Base-by-base conservation (phyloP, 2,113 vertebrate genomes). In the Pimephales promelas region DNA sequence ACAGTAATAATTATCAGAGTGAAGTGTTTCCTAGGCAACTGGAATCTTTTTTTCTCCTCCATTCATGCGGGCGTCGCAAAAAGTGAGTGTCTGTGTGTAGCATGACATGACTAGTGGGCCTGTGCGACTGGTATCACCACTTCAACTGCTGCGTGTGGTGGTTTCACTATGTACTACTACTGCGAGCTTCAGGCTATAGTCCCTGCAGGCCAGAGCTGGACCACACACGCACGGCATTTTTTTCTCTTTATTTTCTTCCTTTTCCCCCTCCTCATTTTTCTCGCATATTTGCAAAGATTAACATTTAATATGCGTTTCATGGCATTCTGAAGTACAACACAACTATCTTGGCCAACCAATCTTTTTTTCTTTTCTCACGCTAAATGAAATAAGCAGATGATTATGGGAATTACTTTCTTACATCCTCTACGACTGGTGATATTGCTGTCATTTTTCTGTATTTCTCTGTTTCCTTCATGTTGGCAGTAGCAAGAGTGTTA, bases 1-100 rank as follows among this genome's bases (percentile, higher is more conserved):
- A 97, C 96, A 95, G 96, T 97, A 96, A 97, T 98, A 97, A 98
- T 98, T 97, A 97, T 97, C 95, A 94, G 95, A 97, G 95, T 94
- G 88, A 95, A 95, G 95, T 91, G 97, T 99, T 98, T 96, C 97
- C 97, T 95, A 95, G 97, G 97, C 96, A 98, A 98, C 98, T 91
- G 76, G 86, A 77, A 68, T 74, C 77, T 68, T 88, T 84, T 89
- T 91, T 91, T 86, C 89, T 86, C 54, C 93, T 92, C 89, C 93
- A 93, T 95, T 94, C 95, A 94, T 92, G 95, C 94, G 92, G 94
- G 94, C 93, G 93, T 72, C 62, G 71, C 73, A 84, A 79, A 75
- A 83, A 88, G 93, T 90, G 90, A 89, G 93, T 86, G 90, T 72
- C 93, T 89, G 92, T 93, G 93, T 92, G 95, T 95, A 94, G 94